phyloP scores from a whole-genome alignment of 2,888 invertebrate genomes.

The Mythimna loreyi region DNA sequence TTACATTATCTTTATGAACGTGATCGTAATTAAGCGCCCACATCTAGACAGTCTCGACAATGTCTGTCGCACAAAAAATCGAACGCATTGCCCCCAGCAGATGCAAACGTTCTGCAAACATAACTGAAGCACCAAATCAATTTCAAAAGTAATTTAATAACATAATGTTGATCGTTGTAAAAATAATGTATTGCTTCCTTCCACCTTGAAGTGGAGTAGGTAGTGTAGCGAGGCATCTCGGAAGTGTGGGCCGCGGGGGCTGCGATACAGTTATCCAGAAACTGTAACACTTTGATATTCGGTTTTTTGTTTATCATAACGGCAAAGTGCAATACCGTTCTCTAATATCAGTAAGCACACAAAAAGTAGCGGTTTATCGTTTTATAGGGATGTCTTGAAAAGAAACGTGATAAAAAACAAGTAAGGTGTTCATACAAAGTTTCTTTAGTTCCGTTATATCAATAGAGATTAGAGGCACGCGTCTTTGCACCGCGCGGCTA shows the following conservation, averaged over 20 bases:
- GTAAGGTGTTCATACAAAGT: constrained; percentile 87
- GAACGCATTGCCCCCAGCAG: constrained; percentile 79
- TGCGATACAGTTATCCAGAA: constrained; percentile 88
- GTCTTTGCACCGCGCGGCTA: constrained; percentile 77
- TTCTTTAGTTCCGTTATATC: constrained; percentile 87
- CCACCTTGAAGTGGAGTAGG: constrained; percentile 82
- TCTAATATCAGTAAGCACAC: constrained; percentile 80
- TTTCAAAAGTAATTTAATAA: constrained; percentile 90
- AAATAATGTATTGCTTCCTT: constrained; percentile 90
- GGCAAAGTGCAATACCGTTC: constrained; percentile 83
- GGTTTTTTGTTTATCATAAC: constrained; percentile 83
- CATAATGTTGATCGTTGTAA: constrained; percentile 88
- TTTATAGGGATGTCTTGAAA: constrained; percentile 84
- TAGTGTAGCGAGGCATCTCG: constrained; percentile 71
- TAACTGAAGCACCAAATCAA: constrained; percentile 81
- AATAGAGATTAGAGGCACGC: constrained; percentile 90
- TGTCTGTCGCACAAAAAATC: constrained; percentile 78
- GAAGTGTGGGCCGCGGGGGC: constrained; percentile 72
- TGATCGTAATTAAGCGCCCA: constrained; percentile 89
- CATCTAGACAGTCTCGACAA: constrained; percentile 81
- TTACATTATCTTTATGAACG: constrained; percentile 89
- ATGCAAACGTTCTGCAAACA: constrained; percentile 87
- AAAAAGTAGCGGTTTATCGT: constrained; percentile 84
- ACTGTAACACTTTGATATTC: constrained; percentile 84
- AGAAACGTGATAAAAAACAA: constrained; percentile 78